Base-by-base conservation (phyloP, 1,140 invertebrate species). In the Leptinotarsa lineolata region DNA sequence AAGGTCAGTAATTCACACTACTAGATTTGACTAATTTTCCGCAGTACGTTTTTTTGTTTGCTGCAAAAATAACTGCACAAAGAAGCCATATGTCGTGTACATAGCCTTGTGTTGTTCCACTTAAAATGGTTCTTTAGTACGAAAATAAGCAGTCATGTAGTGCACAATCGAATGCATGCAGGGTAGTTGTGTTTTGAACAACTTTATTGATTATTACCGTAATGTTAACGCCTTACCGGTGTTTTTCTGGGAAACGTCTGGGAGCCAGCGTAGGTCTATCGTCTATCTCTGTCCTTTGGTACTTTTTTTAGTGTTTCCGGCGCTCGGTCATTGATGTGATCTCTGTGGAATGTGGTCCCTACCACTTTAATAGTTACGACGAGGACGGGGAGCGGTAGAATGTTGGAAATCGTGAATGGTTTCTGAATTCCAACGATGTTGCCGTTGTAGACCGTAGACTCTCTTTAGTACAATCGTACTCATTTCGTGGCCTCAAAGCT, bases 261-360 rank as follows among this genome's bases (percentile, higher is more conserved):
- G 76, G 74, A 64, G 70, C 61, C 65, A 30, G 72, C 75, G 74
- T 79, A 75, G 72, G 78, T 77, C 75, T 77, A 66, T 76, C 74
- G 64, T 79, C 72, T 68, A 64, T 77, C 75, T 75, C 70, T 77
- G 46, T 77, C 70, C 59, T 39, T 67, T 58, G 63, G 59, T 61
- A 66, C 59, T 68, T 75, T 82, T 83, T 82, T 81, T 81, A 72
- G 72, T 79, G 75, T 81, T 81, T 81, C 77, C 80, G 79, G 80
- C 77, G 81, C 72, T 81, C 82, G 83, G 82, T 83, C 83, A 84
- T 84, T 84, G 82, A 84, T 84, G 81, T 83, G 83, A 83, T 84
- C 81, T 82, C 80, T 78, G 65, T 79, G 82, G 83, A 84, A 84
- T 84, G 83, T 82, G 82, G 81, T 83, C 82, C 82, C 78, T 77